phyloP scores from a whole-genome alignment of 2,113 vertebrate genomes.

The Hylia prasina region DNA sequence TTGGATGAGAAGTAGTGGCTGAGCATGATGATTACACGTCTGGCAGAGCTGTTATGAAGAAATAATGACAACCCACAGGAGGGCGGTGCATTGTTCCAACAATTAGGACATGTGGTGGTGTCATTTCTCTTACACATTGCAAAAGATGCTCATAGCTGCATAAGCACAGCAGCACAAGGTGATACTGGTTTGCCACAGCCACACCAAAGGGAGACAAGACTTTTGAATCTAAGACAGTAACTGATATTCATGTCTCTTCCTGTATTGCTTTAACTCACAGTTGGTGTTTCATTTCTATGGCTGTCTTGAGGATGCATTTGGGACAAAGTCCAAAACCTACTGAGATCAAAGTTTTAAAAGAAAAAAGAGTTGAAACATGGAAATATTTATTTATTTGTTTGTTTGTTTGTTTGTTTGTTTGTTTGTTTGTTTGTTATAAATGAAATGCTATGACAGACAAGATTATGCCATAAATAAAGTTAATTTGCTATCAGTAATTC shows the following conservation, averaged over 20 bases:
- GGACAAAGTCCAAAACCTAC: neutral
- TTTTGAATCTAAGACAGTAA: neutral
- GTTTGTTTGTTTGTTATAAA: neutral
- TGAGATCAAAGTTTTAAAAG: neutral
- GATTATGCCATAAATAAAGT: neutral
- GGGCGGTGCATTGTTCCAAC: neutral
- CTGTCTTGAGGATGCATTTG: neutral
- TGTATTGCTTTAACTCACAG: neutral
- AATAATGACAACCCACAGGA: neutral
- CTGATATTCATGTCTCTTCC: neutral
- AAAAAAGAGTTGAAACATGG: neutral
- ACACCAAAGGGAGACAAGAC: neutral
- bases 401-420: neutral
- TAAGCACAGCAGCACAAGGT: neutral
- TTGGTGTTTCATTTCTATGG: neutral
- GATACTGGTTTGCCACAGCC: neutral
- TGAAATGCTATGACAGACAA: neutral
- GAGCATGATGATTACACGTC: neutral
- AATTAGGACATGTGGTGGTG: neutral
- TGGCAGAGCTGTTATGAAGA: neutral
- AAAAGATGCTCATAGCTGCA: neutral
- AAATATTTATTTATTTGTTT: neutral
- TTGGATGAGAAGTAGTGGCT: neutral
- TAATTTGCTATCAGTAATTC: neutral
- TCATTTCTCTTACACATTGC: neutral